Base-by-base conservation (phyloP, 2,888 invertebrate genomes). In the Neoascia interrupta region DNA sequence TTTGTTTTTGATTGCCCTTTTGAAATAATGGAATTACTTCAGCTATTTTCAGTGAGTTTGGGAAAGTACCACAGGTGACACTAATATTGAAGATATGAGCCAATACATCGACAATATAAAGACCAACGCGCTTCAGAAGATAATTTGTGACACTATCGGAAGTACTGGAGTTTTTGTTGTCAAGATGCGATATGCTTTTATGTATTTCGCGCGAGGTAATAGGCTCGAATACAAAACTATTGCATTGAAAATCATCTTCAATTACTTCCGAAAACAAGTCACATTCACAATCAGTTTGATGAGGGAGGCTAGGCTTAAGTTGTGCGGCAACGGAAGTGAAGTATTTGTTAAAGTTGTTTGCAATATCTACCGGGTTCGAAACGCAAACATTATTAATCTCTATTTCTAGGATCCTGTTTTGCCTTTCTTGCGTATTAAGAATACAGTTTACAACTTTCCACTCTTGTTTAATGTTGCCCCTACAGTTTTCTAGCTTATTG, bases 391-490 rank as follows among this genome's bases (percentile, higher is more conserved):
- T 47, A 28, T 58, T 21, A 47, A 31, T 15, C 31, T 68, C 47
- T n/a, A 68, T 68, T 49, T 37, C 31, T n/a, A 15, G 15, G 11
- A 66, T 45, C 5, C n/a, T n/a, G 23, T 56, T 28, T 23, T 16
- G 39, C 8, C 13, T 15, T 18, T 19, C 18, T 18, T 66, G 31
- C 28, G 39, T 56, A 16, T 19, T 68, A 5, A 58, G 10, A 2
- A 61, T 61, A 11, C n/a, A 18, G 16, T 68, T 49, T 13, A 58
- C 41, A 8, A 58, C 58, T 43, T 51, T 69, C 58, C 41, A 63
- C 28, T 58, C 54, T 19, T 54, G 26, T 28, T 56, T 56, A 8
- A 68, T 15, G 34, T 54, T 54, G 0, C 66, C 47, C 21, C 8
- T 56, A 16, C 47, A 54, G 5, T 37, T 26, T 19, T 49, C 15